Percentiles rank a stretch among this genome's conserved stretches.
phyloP scores from a whole-genome alignment of 2,888 invertebrate genomes.

The Octodonta nipae region DNA sequence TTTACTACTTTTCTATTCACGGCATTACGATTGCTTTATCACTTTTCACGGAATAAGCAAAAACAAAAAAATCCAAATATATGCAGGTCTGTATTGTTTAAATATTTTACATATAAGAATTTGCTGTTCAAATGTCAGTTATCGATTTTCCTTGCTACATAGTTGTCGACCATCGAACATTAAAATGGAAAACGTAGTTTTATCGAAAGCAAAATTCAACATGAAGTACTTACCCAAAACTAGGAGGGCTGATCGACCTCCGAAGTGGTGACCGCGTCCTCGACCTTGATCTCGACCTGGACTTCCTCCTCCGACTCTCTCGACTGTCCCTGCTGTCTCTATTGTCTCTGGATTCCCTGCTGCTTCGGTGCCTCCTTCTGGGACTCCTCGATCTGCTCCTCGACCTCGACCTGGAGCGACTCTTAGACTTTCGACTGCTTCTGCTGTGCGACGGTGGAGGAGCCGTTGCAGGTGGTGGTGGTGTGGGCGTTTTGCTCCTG shows the following conservation, averaged over 20 bases:
- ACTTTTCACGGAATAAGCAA: no score
- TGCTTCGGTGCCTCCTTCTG: conserved; percentile 33
- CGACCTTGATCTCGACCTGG: conserved; percentile 37
- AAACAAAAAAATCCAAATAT: no score
- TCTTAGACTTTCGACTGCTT: conserved; percentile 6
- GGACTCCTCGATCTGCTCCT: conserved; percentile 38
- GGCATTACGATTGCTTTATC: no score
- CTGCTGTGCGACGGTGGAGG: no score
- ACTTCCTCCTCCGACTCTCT: conserved; percentile 26
- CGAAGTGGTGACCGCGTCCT: conserved; percentile 23
- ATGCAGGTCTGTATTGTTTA: no score
- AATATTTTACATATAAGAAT: no score
- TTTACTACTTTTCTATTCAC: no score
- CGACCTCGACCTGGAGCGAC: conserved; percentile 23
- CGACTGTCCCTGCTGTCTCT: conserved; percentile 17
- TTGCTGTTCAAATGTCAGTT: no score
- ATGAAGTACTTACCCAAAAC: conserved; percentile 27
- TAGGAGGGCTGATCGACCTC: conserved; percentile 32
- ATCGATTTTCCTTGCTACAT: no score
- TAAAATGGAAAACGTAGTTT: no score
- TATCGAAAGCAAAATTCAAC: no score
- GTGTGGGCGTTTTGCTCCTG: conserved; percentile 45
- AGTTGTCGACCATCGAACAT: no score
- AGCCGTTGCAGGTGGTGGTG: conserved; percentile 17
- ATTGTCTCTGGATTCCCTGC: conserved; percentile 6